Percentiles rank a stretch among this genome's conserved stretches.
phyloP scores from a whole-genome alignment of 1,140 invertebrate species.

The Octopus sinensis region DNA sequence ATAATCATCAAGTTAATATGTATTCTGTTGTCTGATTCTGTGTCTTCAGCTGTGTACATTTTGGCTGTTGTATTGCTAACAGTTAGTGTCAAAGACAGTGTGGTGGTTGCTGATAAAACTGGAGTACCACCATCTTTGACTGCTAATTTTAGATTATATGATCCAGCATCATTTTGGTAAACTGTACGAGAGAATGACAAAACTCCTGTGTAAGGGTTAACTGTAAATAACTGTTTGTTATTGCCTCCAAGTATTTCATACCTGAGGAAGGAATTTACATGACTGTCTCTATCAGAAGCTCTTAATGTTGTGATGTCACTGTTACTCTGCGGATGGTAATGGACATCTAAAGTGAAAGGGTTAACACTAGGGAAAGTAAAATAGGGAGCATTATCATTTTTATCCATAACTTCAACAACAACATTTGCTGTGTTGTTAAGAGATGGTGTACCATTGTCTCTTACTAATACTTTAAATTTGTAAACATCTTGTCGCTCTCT shows the following conservation, averaged over 20 bases:
- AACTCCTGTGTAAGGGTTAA: slow-evolving; percentile 36
- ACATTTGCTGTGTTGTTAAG: slow-evolving; percentile 37
- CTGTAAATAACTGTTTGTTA: slow-evolving; percentile 33
- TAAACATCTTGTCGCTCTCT: slow-evolving; percentile 17
- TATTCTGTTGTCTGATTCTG: background rate
- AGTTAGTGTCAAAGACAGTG: slow-evolving; percentile 21
- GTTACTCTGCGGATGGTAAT: slow-evolving; percentile 27
- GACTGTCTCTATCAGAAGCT: slow-evolving; percentile 40
- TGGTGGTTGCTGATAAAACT: slow-evolving; percentile 10
- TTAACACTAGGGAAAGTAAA: slow-evolving; percentile 41
- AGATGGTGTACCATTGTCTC: slow-evolving; percentile 25
- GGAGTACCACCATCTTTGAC: slow-evolving; percentile 40
- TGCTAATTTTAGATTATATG: slow-evolving; percentile 33
- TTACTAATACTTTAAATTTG: slow-evolving; percentile 31
- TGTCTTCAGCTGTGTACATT: background rate
- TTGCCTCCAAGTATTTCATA: slow-evolving; percentile 35
- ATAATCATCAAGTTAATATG: background rate
- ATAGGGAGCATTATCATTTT: slow-evolving; percentile 51
- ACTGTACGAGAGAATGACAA: slow-evolving; percentile 36
- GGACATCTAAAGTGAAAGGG: slow-evolving; percentile 37
- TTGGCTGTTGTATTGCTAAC: slow-evolving; percentile 18
- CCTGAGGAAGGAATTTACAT: slow-evolving; percentile 19
- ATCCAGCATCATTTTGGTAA: slow-evolving; percentile 28
- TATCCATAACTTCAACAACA: slow-evolving; percentile 42
- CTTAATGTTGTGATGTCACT: slow-evolving; percentile 32